Conservation (phyloP, 2,888 invertebrate genomes). For the Epinotia ramella region DNA sequence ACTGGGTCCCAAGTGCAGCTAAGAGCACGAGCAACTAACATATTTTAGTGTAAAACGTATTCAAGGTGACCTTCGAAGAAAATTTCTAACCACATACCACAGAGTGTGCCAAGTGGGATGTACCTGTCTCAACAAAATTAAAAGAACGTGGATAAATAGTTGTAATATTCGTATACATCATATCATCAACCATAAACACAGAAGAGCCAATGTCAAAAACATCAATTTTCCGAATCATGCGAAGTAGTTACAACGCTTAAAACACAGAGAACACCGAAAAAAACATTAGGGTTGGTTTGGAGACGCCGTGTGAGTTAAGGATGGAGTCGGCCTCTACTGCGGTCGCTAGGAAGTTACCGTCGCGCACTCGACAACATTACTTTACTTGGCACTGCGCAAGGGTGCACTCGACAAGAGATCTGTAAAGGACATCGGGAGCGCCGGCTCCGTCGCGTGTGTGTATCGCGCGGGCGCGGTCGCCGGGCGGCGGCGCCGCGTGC, state of each 20-base stretch:
- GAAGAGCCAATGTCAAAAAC: constrained; percentile 56
- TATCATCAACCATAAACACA: constrained; percentile 71
- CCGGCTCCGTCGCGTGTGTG: constrained; percentile 83
- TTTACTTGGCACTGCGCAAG: constrained; percentile 27
- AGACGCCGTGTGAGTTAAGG: constrained; percentile 69
- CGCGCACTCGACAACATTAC: constrained; percentile 31
- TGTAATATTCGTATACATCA: constrained; percentile 63
- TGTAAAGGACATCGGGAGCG: constrained; percentile 71
- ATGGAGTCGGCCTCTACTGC: constrained; percentile 65
- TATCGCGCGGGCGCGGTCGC: constrained; percentile 71
- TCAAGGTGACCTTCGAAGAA: constrained; percentile 63
- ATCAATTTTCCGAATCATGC: constrained; percentile 80
- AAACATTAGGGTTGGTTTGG: constrained; percentile 65
- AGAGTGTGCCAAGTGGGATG: constrained; percentile 83
- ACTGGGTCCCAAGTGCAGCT: constrained; percentile 52
- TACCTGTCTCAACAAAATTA: constrained; percentile 73
- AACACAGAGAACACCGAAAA: constrained; percentile 78
- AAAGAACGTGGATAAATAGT: constrained; percentile 64
- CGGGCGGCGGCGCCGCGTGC: constrained; percentile 64
- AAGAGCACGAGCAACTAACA: constrained; percentile 59
- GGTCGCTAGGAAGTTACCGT: constrained; percentile 29
- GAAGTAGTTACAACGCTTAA: constrained; percentile 78
- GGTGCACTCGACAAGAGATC: constrained; percentile 57
- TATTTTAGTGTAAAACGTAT: constrained; percentile 53
- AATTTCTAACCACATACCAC: constrained; percentile 69